Base-by-base conservation (phyloP, 2,888 invertebrate species). In the Pseudanteris insignis region DNA sequence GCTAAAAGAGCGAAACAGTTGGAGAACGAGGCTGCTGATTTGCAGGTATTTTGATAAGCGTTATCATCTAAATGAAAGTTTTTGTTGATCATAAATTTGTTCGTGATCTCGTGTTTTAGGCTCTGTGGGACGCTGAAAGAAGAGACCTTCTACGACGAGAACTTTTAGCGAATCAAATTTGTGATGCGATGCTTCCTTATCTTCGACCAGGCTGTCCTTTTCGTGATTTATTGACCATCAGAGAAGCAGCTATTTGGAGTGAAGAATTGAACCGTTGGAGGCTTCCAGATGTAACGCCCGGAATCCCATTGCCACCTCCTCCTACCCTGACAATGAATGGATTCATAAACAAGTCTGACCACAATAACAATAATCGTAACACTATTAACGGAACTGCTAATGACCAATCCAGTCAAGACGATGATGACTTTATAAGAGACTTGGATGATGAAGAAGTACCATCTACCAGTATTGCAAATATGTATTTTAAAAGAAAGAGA, bases 101-200 rank as follows among this genome's bases (percentile, higher is more conserved):
- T n/a, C n/a, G n/a, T n/a, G n/a, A n/a, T 18, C 6, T 18, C 6
- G 18, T 18, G 18, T 6, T 3, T 29, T 37, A 59, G 69, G 80
- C 80, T 18, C 79, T 76, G 28, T 79, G 80, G 80, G 80, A 80
- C 55, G 79, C 75, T 2, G 80, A 80, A 47, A 70, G 80, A 3
- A 74, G 79, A 2, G 80, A 79, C 8, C 65, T 80, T 1, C 55
- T 80, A 24, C 75, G 80, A 2, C 71, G 78, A 1, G 80, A 80
- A 50, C 64, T 80, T 10, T 64, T 80, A 3, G 73, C 72, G 1
- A 74, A 76, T n/a, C 80, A 80, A 38, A 66, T 80, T 2, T 80
- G 78, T 60, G 80, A 80, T 10, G 75, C 77, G 3, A 79, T 80
- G 80, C 30, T 78, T 8, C 79, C 80, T 1, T 73, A 79, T 50